Evolutionary conservation across 53 echinoderm and acorn worm species (phyloP).

Genomic region (Stichopus horrens): DNA sequence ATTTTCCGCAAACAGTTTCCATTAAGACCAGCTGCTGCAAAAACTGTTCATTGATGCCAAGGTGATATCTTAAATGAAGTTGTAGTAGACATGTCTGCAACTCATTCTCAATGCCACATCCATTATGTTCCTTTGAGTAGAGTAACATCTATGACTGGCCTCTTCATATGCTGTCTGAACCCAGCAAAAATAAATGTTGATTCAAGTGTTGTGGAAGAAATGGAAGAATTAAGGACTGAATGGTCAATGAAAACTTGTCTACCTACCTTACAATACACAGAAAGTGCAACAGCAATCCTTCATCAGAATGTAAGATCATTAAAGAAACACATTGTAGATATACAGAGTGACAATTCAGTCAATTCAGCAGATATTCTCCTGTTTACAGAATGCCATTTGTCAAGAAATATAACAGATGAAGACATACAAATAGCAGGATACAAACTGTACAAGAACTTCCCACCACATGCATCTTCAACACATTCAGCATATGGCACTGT

Average conservation of each 20-base stretch:
- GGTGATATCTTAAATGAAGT: neutral
- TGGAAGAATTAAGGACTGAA: conserved; percentile 7
- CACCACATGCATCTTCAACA: neutral
- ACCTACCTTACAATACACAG: neutral
- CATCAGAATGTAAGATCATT: conserved; percentile 1
- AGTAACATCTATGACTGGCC: conserved; percentile 22
- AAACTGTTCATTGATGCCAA: conserved; percentile 25
- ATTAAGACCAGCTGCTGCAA: conserved; percentile 24
- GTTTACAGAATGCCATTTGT: conserved; percentile 37
- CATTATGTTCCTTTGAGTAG: conserved; percentile 49
- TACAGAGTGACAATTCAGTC: conserved; percentile 5
- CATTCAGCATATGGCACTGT: conserved; percentile 7
- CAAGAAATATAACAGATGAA: neutral
- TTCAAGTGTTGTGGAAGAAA: conserved; percentile 32
- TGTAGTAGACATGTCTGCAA: conserved; percentile 5
- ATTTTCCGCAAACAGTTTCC: conserved; percentile 8
- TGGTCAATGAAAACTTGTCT: neutral
- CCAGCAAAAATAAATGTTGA: conserved; percentile 30
- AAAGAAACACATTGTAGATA: neutral
- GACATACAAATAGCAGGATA: conserved; percentile 13
- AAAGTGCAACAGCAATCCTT: neutral
- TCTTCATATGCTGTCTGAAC: conserved; percentile 16
- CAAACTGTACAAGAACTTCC: neutral
- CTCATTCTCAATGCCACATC: neutral
- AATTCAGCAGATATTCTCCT: conserved; percentile 40